Evolutionary conservation across 2,888 invertebrate genomes (phyloP).

Genomic region (Subacronicta megacephala): DNA sequence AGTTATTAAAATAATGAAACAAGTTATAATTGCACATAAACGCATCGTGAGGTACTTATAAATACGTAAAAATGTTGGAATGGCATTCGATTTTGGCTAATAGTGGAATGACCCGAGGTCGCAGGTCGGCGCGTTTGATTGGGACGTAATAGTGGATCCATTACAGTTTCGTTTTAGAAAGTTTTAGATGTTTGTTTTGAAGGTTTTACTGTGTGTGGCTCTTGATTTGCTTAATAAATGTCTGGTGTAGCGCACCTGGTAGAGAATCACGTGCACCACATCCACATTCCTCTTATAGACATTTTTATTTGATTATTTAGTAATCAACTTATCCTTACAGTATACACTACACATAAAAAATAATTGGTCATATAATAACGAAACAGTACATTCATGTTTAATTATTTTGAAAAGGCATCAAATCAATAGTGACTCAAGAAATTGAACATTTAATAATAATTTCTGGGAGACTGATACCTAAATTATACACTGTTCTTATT

Average conservation of each 20-base stretch:
- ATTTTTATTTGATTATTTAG: too few species aligned
- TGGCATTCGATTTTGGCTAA: slow-evolving; percentile 56
- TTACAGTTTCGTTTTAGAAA: slow-evolving; percentile 52
- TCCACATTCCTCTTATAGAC: too few species aligned
- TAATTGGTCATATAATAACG: too few species aligned
- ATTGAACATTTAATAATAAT: too few species aligned
- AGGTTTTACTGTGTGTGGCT: slow-evolving; percentile 15
- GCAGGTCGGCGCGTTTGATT: slow-evolving; percentile 46
- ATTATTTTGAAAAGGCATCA: too few species aligned
- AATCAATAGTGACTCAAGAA: too few species aligned
- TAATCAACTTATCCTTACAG: too few species aligned
- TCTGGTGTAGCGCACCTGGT: background rate
- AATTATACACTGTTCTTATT: too few species aligned
- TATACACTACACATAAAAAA: too few species aligned
- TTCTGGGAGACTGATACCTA: too few species aligned
- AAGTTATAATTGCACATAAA: slow-evolving; percentile 61
- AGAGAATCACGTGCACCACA: background rate
- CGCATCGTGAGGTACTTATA: slow-evolving; percentile 55
- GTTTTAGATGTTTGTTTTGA: slow-evolving; percentile 51
- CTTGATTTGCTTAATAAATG: slow-evolving; percentile 19
- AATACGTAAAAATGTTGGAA: slow-evolving; percentile 37
- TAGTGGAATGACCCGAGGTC: slow-evolving; percentile 49
- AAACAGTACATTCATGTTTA: too few species aligned
- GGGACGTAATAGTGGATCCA: slow-evolving; percentile 46
- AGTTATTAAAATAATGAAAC: slow-evolving; percentile 54